phyloP scores from a whole-genome alignment of 2,888 invertebrate species.

The Homarus gammarus region DNA sequence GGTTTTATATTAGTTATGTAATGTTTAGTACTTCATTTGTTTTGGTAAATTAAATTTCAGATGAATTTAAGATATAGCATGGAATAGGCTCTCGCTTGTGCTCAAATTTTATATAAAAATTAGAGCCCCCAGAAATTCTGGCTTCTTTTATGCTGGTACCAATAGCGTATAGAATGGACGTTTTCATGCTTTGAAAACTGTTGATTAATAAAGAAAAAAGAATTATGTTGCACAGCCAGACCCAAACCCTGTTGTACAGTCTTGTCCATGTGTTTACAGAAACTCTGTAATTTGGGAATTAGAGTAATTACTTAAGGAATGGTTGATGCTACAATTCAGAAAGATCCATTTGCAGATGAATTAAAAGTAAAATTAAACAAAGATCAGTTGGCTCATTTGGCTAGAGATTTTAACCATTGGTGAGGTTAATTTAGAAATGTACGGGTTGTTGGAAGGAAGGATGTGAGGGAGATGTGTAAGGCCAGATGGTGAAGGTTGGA shows the following conservation, averaged over 20 bases:
- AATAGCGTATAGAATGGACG: conserved; percentile 50
- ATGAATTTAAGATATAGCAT: background rate
- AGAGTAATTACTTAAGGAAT: conserved; percentile 7
- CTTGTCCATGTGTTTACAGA: conserved; percentile 49
- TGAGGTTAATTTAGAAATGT: conserved; percentile 48
- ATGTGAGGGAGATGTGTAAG: conserved; percentile 49
- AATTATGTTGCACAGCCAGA: conserved; percentile 46
- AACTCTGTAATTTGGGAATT: conserved; percentile 33
- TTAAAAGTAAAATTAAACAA: conserved; percentile 1
- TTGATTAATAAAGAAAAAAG: conserved; percentile 22
- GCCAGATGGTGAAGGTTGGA: conserved; percentile 52
- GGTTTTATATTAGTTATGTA: background rate
- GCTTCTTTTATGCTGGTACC: conserved; percentile 64
- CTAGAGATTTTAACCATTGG: conserved; percentile 18
- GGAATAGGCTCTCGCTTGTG: background rate
- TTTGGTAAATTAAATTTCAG: background rate
- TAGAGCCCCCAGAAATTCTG: conserved; percentile 10
- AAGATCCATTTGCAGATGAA: conserved; percentile 27
- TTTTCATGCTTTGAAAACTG: conserved; percentile 57
- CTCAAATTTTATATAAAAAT: background rate
- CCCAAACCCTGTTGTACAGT: conserved; percentile 50
- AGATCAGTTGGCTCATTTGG: conserved; percentile 24
- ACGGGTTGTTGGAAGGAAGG: conserved; percentile 54
- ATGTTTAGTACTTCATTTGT: conserved; percentile 23
- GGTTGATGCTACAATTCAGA: conserved; percentile 30